Base-by-base conservation (phyloP, 2,797 vertebrate genomes). In the Takifugu rubripes region DNA sequence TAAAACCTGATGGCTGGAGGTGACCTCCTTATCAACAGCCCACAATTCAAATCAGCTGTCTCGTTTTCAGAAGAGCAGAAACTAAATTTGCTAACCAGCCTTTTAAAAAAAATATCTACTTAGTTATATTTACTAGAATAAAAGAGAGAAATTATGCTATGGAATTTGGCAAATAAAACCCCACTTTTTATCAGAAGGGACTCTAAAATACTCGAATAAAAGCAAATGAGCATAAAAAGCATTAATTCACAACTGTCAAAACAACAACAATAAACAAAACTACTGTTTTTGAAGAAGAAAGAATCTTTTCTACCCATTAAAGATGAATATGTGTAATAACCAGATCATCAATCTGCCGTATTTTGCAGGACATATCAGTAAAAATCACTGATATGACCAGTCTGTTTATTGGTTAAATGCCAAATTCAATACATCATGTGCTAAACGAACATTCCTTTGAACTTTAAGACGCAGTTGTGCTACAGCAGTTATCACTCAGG, bases 191-290 rank as follows among this genome's bases (percentile, higher is more conserved):
- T 33, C 31, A 6, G 31, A 33, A 9, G 31, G 31, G 9, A 33
- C 31, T 7, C 6, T 33, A 5, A 33, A 33, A 33, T 33, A 33
- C 31, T 2, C 9, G 31, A 33, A 33, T 33, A 9, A 33, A 33
- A 7, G 31, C 5, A 33, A 33, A 33, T 7, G 27, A 40, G 21
- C 21, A 21, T 21, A 21, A 21, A 51, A 12, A 40, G 47, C 52
- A 72, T 74, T 62, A 62, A 75, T 63, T 56, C 26, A 46, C 31
- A 60, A 11, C 54, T 68, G 63, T 65, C 67, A 68, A 29, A 63
- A 74, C 27, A 49, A 49, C 64, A 64, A 48, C 4, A 48, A 48
- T 10, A 25, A 10, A 16, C 12, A 27, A 6, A 31, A 33, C 31
- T 40, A 40, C 14, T 11, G 12, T 14, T 40, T 40, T 40, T 36